phyloP scores from a whole-genome alignment of 2,113 vertebrate genomes.

The Noctilio leporinus region DNA sequence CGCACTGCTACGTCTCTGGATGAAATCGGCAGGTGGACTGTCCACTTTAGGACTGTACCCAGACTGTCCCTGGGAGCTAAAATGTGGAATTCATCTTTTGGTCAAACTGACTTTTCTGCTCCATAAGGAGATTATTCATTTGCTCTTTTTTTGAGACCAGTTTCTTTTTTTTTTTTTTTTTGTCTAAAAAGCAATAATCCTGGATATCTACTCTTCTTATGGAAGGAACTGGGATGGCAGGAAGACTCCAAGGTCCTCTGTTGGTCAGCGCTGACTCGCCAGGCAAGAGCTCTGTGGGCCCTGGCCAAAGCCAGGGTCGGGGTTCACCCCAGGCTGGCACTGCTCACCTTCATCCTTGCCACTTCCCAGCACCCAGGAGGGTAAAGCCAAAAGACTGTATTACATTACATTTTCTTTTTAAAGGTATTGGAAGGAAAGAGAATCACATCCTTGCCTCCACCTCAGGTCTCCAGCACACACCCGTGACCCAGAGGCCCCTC shows the following conservation, averaged over 20 bases:
- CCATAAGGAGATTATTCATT: background rate
- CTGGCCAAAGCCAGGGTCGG: background rate
- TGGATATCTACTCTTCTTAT: background rate
- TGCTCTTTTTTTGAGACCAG: background rate
- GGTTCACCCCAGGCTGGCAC: background rate
- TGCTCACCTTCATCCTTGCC: too few relatives aligned
- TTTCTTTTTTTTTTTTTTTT: background rate
- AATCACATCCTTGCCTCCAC: background rate
- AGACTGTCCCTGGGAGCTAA: background rate
- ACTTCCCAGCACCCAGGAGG: background rate
- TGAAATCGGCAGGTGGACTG: too few relatives aligned
- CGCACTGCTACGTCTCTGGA: background rate
- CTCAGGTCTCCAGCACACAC: background rate
- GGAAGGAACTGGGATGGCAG: background rate
- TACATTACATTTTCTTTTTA: background rate
- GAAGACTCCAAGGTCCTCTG: background rate
- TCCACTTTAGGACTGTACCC: background rate
- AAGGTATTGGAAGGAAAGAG: background rate
- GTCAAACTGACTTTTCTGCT: background rate
- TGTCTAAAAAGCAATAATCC: background rate
- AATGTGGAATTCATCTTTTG: background rate
- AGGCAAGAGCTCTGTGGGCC: background rate
- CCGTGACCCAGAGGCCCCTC: background rate
- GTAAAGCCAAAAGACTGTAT: background rate
- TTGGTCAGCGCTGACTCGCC: fast-evolving